A percentile compares a stretch with the other conserved stretches of the same genome.
These are phyloP conservation scores for Temnothorax nylanderi DNA, from an alignment of 1,140 invertebrate genomes.

Conservation along the genomic window DNA sequence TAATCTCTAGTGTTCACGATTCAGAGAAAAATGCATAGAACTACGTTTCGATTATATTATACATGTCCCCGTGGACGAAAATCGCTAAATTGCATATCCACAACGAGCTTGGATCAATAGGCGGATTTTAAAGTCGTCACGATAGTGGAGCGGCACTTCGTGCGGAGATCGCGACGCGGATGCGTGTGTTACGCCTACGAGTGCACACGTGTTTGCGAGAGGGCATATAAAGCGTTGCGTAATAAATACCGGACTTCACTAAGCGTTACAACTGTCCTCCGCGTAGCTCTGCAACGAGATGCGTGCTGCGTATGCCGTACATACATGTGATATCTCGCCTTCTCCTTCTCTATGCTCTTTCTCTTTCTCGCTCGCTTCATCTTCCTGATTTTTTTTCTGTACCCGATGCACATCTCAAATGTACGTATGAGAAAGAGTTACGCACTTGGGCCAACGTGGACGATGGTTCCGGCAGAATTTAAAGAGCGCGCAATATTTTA, in stretches of 20 bases:
- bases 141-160: neutral
- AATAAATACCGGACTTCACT: conserved; percentile 64
- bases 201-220: conserved; percentile 41
- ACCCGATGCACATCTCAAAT: neutral
- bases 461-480: conserved; percentile 42
- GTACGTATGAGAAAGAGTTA: conserved; percentile 2
- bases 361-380: neutral
- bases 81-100: conserved; percentile 25
- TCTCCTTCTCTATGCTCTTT: neutral
- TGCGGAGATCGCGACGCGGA: conserved; percentile 7
- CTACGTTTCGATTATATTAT: neutral
- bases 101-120: conserved; percentile 48
- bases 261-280: conserved; percentile 57
- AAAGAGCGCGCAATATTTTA: conserved; percentile 63
- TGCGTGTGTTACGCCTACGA: conserved; percentile 60
- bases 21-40: neutral
- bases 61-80: neutral
- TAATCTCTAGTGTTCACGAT: neutral
- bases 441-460: neutral
- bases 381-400: conserved; percentile 4
- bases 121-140: conserved; percentile 41
- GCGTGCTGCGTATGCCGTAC: conserved; percentile 22
- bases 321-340: neutral
- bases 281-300: conserved; percentile 17
- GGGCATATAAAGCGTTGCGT: conserved; percentile 55